phyloP scores from a whole-genome alignment of 2,888 invertebrate genomes.

The Petrophora chlorosata region DNA sequence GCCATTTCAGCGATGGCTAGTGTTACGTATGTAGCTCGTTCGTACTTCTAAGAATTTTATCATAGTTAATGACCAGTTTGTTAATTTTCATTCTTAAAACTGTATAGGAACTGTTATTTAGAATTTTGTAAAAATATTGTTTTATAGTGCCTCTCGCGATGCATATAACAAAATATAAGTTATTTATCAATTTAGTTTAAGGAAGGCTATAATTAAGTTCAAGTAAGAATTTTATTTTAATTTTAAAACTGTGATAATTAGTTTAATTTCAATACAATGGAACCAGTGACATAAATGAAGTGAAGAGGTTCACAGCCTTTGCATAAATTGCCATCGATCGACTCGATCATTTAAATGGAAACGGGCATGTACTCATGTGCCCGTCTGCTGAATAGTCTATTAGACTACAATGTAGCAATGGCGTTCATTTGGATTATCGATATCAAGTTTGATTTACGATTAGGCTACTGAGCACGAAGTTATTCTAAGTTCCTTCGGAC shows the following conservation, averaged over 20 bases:
- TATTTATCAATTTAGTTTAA: slow-evolving; percentile 80
- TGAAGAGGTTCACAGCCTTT: slow-evolving; percentile 11
- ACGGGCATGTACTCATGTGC: too few species aligned
- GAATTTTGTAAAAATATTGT: slow-evolving; percentile 63
- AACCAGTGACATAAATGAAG: slow-evolving; percentile 49
- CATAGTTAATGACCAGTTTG: slow-evolving; percentile 66
- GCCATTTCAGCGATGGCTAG: slow-evolving; percentile 78
- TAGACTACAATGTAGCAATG: too few species aligned
- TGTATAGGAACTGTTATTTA: slow-evolving; percentile 72
- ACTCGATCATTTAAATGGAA: too few species aligned
- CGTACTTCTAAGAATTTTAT: slow-evolving; percentile 68
- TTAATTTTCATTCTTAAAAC: slow-evolving; percentile 69
- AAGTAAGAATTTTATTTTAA: slow-evolving; percentile 71
- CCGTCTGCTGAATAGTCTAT: too few species aligned
- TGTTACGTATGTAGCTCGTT: slow-evolving; percentile 62
- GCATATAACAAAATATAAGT: slow-evolving; percentile 70
- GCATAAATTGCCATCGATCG: background rate
- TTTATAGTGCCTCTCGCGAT: slow-evolving; percentile 54
- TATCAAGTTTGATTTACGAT: too few species aligned
- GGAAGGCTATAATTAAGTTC: slow-evolving; percentile 76
- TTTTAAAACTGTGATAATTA: slow-evolving; percentile 82
- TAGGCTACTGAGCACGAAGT: too few species aligned
- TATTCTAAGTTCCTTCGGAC: background rate
- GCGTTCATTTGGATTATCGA: too few species aligned
- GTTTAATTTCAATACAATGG: slow-evolving; percentile 60